phyloP scores from a whole-genome alignment of 2,888 invertebrate species.

The Balanococcus diminutus region DNA sequence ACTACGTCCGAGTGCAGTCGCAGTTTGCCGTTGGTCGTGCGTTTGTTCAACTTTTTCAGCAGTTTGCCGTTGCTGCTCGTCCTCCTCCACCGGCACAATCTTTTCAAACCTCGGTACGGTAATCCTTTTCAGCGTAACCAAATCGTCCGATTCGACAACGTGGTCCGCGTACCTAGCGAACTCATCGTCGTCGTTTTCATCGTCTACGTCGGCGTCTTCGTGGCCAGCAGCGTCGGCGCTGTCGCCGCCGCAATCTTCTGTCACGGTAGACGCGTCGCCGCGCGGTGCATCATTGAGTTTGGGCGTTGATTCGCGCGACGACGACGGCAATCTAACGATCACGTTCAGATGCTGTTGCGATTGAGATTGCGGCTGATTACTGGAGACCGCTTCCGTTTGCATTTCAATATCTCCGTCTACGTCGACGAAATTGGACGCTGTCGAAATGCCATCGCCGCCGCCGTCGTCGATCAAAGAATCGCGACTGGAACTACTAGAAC shows the following conservation, averaged over 20 bases:
- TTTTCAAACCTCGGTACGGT: constrained; percentile 44
- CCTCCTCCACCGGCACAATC: constrained; percentile 59
- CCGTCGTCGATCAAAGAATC: no score
- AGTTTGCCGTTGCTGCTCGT: constrained; percentile 14
- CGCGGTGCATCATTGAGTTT: constrained; percentile 67
- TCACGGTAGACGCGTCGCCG: neutral
- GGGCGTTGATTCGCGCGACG: constrained; percentile 77
- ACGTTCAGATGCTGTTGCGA: neutral
- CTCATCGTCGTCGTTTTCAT: constrained; percentile 65
- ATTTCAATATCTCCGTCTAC: neutral
- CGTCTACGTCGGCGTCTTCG: neutral
- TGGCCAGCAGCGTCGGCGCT: neutral
- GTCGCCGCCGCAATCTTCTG: no score
- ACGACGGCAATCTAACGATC: constrained; percentile 65
- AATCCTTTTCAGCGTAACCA: constrained; percentile 56
- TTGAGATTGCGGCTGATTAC: neutral
- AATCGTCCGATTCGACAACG: constrained; percentile 77
- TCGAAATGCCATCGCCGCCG: neutral
- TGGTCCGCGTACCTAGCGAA: constrained; percentile 71
- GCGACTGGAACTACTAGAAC: no score
- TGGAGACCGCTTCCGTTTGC: neutral
- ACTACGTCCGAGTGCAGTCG: neutral
- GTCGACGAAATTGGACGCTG: neutral
- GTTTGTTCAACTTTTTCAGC: no score
- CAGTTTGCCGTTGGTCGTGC: neutral